Conservation (phyloP, 1,140 invertebrate genomes). For the Drosophila melanogaster region Release_6_plus_ISO1_MT NT_033779.5:18198001-18198500, state of each 20-base stretch:
- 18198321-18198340: slow-evolving; percentile 39
- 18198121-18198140: not conserved
- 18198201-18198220: slow-evolving; percentile 32
- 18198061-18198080: no score
- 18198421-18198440: slow-evolving; percentile 7
- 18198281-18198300: slow-evolving; percentile 1
- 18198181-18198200: not conserved
- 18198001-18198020: no score
- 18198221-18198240: slow-evolving; percentile 58
- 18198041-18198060: no score
- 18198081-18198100: not conserved
- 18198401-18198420: not conserved
- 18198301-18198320: slow-evolving; percentile 13
- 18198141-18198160: slow-evolving; percentile 1
- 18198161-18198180: slow-evolving; percentile 13
- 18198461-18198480: slow-evolving; percentile 55
- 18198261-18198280: slow-evolving; percentile 66
- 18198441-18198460: slow-evolving; percentile 45
- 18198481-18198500: slow-evolving; percentile 39
- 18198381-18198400: slow-evolving; percentile 74
- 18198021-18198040: no score
- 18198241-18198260: slow-evolving; percentile 73
- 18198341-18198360: slow-evolving; percentile 79
- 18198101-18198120: not conserved
- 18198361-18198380: slow-evolving; percentile 80